Base-by-base conservation (phyloP, 2,113 vertebrate species). In the Nothocercus nigrocapillus region DNA sequence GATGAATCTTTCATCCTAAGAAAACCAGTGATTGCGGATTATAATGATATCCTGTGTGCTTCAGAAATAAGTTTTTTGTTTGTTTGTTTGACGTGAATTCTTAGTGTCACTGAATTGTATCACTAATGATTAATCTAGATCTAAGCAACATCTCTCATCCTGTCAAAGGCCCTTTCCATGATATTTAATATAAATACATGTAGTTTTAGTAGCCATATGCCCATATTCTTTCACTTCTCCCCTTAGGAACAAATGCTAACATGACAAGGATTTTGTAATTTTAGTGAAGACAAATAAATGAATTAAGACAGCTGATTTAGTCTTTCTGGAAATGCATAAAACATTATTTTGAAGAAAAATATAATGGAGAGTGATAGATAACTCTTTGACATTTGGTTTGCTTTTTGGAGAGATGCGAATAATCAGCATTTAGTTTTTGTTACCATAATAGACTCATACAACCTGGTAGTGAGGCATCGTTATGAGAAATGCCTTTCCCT, bases 81-180 rank as follows among this genome's bases (percentile, higher is more conserved):
- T 64, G 90, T 93, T 93, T 42, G 34, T 92, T 61, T 88, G 34
- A 73, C 44, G 25, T 88, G 53, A 84, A 88, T 85, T 85, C 7
- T 76, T 62, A 47, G 42, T 80, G 49, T 85, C 59, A 80, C 1
- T 66, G 47, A 90, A 80, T 88, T 92, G 4, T 16, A 59, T 79
- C 67, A 61, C 14, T 85, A 56, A 87, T 82, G 34, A 69, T 10
- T 80, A 73, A 88, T 82, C 76, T 69, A 54, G 10, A 82, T 84
- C 84, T 78, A 54, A 91, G 14, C 18, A 91, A 70, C 21, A 59
- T 7, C 51, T 7, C 11, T 74, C 12, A 83, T 69, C 17, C 59
- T 45, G 30, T 45, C 69, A 81, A 90, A 95, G 36, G 15, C 13
- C 5, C 2, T 81, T 92, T 84, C 72, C 17, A 21, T 68, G 7